phyloP scores from a whole-genome alignment of 1,140 invertebrate genomes.

The Mactra quadrangularis region DNA sequence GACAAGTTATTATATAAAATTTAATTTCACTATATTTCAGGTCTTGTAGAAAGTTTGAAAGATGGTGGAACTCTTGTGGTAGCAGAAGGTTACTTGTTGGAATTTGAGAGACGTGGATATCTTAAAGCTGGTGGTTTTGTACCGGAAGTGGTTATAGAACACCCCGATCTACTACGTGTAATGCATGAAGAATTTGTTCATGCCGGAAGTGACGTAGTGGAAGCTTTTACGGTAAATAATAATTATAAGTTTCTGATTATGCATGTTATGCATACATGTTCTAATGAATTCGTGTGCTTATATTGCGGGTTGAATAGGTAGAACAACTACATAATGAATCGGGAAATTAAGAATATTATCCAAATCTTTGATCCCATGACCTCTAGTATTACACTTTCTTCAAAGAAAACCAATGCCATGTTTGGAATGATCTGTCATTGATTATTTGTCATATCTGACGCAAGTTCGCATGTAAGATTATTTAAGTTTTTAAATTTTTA shows the following conservation, averaged over 20 bases:
- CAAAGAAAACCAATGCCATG: no score
- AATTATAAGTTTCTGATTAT: not conserved
- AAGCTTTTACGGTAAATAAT: slow-evolving; percentile 72
- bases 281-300: not conserved
- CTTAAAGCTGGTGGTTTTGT: slow-evolving; percentile 70
- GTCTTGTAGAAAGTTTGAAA: slow-evolving; percentile 61
- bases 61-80: slow-evolving; percentile 65
- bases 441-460: no score
- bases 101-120: slow-evolving; percentile 73
- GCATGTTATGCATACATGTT: not conserved
- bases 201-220: slow-evolving; percentile 76
- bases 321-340: no score
- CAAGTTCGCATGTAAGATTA: no score
- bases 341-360: no score
- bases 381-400: no score
- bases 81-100: slow-evolving; percentile 80
- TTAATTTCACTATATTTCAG: slow-evolving; percentile 61
- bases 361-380: no score
- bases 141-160: slow-evolving; percentile 75
- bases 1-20: no score
- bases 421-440: no score
- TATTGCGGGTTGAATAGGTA: no score
- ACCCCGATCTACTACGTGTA: slow-evolving; percentile 64
- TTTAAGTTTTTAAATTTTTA: no score
- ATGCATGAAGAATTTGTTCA: slow-evolving; percentile 76